phyloP scores from a whole-genome alignment of 2,113 vertebrate genomes.

The Mus spicilegus region DNA sequence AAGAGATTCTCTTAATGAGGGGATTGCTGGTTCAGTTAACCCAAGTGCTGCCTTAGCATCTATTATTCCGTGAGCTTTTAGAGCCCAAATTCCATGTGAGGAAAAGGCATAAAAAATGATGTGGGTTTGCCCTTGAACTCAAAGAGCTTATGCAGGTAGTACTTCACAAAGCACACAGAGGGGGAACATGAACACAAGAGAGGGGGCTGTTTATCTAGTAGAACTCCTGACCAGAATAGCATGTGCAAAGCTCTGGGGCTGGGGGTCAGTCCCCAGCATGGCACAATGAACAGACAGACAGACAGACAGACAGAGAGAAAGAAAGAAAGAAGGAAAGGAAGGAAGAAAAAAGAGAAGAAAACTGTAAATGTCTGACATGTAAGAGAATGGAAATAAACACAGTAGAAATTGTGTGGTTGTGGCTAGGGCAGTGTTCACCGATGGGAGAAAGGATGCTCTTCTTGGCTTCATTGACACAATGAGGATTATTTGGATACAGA shows the following conservation, averaged over 20 bases:
- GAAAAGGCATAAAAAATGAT: not conserved
- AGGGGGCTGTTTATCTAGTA: not conserved
- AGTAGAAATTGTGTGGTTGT: not conserved
- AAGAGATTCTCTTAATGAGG: slow-evolving; percentile 54
- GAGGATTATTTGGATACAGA: not conserved
- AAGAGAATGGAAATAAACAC: not conserved
- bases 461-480: not conserved
- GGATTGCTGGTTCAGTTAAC: not conserved
- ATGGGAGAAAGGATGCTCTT: not conserved
- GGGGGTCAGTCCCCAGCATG: not conserved
- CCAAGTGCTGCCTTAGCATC: not conserved
- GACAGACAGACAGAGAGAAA: no score
- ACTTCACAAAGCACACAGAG: not conserved
- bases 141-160: not conserved
- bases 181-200: not conserved
- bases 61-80: not conserved
- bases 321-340: not conserved
- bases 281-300: not conserved
- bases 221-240: not conserved
- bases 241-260: not conserved
- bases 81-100: not conserved
- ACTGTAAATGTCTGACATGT: not conserved
- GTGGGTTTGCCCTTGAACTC: not conserved
- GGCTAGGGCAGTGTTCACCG: not conserved
- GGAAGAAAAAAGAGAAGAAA: not conserved